A percentile compares a stretch with the other conserved stretches of the same genome.
Conservation (phyloP, 1,140 invertebrate species). For the Drosophila equinoxialis region DNA sequence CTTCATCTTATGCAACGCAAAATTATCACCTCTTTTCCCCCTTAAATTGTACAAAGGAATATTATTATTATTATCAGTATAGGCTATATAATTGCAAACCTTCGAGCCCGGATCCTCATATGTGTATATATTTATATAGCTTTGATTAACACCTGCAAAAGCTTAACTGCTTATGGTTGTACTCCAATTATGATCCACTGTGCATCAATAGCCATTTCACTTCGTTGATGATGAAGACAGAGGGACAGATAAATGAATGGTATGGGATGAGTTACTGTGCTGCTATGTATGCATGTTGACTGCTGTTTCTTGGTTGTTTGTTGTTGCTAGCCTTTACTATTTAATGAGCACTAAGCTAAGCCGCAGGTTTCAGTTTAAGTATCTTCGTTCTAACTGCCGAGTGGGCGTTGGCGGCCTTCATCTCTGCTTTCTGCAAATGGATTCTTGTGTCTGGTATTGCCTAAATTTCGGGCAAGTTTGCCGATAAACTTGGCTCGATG, state of each 20-base stretch:
- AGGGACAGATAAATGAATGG: constrained; percentile 14
- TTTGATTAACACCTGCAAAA: too few relatives aligned
- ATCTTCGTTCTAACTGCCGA: constrained; percentile 3
- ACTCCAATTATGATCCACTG: not conserved
- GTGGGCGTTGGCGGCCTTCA: not conserved
- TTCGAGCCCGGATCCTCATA: too few relatives aligned
- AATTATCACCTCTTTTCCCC: too few relatives aligned
- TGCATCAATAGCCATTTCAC: constrained; percentile 57
- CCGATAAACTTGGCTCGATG: constrained; percentile 40
- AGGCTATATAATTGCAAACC: too few relatives aligned
- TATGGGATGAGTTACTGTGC: not conserved
- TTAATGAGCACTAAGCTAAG: constrained; percentile 68
- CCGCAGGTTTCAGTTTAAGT: constrained; percentile 43
- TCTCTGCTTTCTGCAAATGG: not conserved
- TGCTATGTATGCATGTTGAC: constrained; percentile 2
- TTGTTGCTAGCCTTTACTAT: constrained; percentile 54
- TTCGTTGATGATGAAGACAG: constrained; percentile 5
- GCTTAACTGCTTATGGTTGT: not conserved
- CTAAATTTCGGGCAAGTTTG: constrained; percentile 42
- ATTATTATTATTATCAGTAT: too few relatives aligned
- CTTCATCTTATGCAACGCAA: too few relatives aligned
- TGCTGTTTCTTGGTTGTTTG: constrained; percentile 9
- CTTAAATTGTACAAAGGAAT: too few relatives aligned
- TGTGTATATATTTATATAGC: too few relatives aligned
- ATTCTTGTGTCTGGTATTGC: constrained; percentile 16